Conservation (phyloP, 2,113 vertebrate genomes). For the Speoplatyrhinus poulsoni region DNA sequence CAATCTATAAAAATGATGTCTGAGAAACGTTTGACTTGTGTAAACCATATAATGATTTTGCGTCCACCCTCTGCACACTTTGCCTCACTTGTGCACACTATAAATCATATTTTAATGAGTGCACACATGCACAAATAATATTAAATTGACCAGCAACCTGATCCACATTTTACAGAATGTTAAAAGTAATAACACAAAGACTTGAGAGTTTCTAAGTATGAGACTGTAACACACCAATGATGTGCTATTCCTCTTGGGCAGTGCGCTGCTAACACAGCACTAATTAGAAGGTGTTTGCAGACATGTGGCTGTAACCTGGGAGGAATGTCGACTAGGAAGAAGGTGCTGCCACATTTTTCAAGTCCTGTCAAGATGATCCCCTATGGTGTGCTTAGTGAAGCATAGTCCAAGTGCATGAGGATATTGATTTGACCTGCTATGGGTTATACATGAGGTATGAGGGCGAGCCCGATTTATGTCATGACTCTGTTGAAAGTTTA, state of each 20-base stretch:
- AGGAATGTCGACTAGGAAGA: not conserved
- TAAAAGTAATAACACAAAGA: too few species aligned
- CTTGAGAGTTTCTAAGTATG: too few species aligned
- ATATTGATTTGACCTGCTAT: conserved; percentile 49
- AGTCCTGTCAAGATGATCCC: conserved; percentile 26
- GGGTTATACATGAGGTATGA: conserved; percentile 37
- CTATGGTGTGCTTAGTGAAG: conserved; percentile 49
- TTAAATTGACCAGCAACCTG: too few species aligned
- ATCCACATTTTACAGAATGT: too few species aligned
- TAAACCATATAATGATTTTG: too few species aligned
- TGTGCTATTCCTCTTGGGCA: conserved; percentile 13
- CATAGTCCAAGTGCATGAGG: conserved; percentile 38
- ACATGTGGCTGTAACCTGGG: conserved; percentile 10
- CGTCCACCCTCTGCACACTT: too few species aligned
- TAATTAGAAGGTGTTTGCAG: conserved; percentile 22
- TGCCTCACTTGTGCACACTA: too few species aligned
- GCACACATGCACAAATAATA: too few species aligned
- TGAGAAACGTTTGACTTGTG: too few species aligned
- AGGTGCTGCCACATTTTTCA: conserved; percentile 32
- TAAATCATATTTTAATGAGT: too few species aligned
- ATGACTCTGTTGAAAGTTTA: too few species aligned
- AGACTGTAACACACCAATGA: not conserved
- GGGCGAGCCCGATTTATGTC: conserved; percentile 9
- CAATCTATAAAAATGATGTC: too few species aligned
- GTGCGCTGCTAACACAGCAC: conserved; percentile 4